Evolutionary conservation across 2,797 vertebrate genomes (phyloP).

Genomic region (Etheostoma nigrum): DNA sequence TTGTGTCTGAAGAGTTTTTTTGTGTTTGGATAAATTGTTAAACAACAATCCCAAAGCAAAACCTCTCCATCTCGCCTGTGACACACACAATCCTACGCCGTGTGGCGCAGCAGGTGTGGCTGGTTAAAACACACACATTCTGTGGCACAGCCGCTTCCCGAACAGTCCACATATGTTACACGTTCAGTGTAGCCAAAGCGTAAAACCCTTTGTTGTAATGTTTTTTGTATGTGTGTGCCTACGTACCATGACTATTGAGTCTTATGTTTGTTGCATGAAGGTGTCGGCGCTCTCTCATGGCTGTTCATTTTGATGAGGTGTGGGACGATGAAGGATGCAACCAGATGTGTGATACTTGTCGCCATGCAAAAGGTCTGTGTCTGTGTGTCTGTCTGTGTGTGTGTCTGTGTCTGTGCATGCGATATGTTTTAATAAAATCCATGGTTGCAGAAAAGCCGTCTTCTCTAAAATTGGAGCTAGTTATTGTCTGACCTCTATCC

Average conservation of each 20-base stretch:
- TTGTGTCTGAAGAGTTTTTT: no score
- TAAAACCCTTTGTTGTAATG: no score
- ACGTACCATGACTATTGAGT: neutral
- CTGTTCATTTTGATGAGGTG: slow-evolving; percentile 95
- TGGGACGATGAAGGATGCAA: slow-evolving; percentile 93
- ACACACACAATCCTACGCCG: no score
- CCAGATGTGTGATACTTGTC: slow-evolving; percentile 94
- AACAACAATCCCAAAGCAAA: no score
- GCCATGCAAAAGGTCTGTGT: slow-evolving; percentile 81
- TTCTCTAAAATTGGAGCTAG: neutral
- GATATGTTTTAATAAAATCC: neutral
- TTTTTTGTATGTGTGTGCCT: no score
- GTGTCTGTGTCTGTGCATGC: neutral
- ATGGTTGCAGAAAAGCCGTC: neutral
- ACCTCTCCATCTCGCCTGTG: no score
- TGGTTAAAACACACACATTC: no score
- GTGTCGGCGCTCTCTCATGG: slow-evolving; percentile 93
- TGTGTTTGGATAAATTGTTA: no score
- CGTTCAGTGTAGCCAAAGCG: no score
- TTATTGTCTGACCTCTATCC: neutral
- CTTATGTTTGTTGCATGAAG: slow-evolving; percentile 71
- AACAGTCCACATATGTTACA: no score
- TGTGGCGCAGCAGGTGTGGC: no score
- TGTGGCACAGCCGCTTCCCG: no score
- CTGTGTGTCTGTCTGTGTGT: neutral